Evolutionary conservation across 2,113 vertebrate species (phyloP).

Genomic region (Perognathus longimembris): DNA sequence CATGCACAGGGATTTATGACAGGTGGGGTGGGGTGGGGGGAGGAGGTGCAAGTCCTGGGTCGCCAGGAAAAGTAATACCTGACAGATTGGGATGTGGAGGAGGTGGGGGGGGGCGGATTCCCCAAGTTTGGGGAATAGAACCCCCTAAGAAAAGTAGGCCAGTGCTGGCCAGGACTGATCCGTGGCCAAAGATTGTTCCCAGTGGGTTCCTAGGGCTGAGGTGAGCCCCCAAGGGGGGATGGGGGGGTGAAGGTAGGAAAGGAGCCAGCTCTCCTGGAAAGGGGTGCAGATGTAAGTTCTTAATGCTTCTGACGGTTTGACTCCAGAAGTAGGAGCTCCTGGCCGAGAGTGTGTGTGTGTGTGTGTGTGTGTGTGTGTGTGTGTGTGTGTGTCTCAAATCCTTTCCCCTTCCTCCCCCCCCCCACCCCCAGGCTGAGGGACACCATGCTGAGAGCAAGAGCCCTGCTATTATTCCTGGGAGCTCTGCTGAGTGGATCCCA

Average conservation of each 20-base stretch:
- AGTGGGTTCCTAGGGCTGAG: not conserved
- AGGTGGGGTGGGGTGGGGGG: no score
- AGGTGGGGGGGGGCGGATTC: no score
- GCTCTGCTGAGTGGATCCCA: conserved; percentile 42
- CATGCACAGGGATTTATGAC: not conserved
- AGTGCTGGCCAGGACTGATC: not conserved
- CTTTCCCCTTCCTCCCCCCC: not conserved
- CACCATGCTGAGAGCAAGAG: conserved; percentile 43
- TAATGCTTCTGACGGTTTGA: not conserved
- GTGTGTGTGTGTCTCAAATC: not conserved
- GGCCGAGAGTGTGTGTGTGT: no score
- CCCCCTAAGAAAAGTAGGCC: not conserved
- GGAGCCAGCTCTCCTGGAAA: not conserved
- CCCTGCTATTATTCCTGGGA: conserved; percentile 64
- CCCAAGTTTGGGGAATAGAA: not conserved
- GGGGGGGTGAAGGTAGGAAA: no score
- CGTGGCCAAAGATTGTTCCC: not conserved
- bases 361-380: not conserved
- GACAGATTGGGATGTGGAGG: not conserved
- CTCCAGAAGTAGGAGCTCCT: not conserved
- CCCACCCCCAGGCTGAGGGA: no score
- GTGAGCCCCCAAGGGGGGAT: not conserved
- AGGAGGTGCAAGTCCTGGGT: fast-evolving
- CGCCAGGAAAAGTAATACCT: not conserved
- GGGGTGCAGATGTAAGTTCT: not conserved